A percentile compares a stretch with the other conserved stretches of the same genome.
Conservation (phyloP, 2,797 vertebrate species). For the Onychomys torridus region DNA sequence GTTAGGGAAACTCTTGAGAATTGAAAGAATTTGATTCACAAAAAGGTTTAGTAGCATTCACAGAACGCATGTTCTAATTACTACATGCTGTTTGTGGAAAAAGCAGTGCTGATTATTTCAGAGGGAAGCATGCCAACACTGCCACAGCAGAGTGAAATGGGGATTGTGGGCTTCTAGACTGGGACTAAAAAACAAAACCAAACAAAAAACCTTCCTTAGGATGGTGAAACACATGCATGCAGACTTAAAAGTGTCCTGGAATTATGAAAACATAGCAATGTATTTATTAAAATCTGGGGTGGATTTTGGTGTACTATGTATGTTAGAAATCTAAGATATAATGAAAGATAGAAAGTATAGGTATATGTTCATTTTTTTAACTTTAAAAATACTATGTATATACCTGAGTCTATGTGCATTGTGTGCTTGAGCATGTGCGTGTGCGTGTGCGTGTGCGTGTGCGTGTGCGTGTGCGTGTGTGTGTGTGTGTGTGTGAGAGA, state of each 20-base stretch:
- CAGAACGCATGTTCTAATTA: constrained; percentile 69
- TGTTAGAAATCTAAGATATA: constrained; percentile 55
- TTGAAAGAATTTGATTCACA: constrained; percentile 80
- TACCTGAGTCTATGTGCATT: background rate
- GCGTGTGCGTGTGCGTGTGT: background rate
- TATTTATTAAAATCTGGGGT: constrained; percentile 47
- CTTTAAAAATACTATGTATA: background rate
- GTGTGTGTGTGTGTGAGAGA: too few species aligned
- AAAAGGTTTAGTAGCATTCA: constrained; percentile 75
- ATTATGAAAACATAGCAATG: constrained; percentile 28
- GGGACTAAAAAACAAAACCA: background rate
- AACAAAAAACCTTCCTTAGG: background rate
- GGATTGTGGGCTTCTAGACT: constrained; percentile 41
- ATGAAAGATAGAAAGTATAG: constrained; percentile 18
- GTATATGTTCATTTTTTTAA: constrained; percentile 8
- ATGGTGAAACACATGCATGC: background rate
- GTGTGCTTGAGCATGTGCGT: background rate
- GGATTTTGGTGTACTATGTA: background rate
- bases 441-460: background rate
- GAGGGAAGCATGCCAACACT: constrained; percentile 62
- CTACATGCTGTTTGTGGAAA: constrained; percentile 50
- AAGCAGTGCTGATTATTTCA: constrained; percentile 68
- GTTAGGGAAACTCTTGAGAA: constrained; percentile 74
- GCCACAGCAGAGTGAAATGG: constrained; percentile 16
- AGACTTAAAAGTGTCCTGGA: background rate